These are phyloP conservation scores for Monomorium pharaonis DNA, from an alignment of 1,140 invertebrate species.

Conservation along the genomic window DNA sequence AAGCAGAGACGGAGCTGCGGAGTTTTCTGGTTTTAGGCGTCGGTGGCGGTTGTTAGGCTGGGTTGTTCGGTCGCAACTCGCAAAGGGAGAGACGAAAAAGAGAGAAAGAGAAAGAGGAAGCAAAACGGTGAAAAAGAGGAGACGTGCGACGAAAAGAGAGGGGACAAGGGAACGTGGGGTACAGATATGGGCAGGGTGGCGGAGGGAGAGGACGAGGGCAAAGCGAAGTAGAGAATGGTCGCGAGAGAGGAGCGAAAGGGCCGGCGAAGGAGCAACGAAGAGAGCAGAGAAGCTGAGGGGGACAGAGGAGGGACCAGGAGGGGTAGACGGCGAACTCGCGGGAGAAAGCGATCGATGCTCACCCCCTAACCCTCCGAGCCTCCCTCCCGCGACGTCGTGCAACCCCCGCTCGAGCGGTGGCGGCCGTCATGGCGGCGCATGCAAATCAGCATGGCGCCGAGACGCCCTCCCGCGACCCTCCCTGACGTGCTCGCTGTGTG, in stretches of 20 bases:
- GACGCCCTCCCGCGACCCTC: conserved; percentile 80
- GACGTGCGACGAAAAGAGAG: conserved; percentile 48
- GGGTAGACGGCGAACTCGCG: conserved; percentile 67
- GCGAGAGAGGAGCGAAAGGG: conserved; percentile 51
- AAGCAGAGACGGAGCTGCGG: conserved; percentile 59
- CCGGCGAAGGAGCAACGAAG: conserved; percentile 45
- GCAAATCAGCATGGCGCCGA: conserved; percentile 86
- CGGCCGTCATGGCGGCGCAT: conserved; percentile 85
- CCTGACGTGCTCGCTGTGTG: conserved; percentile 28
- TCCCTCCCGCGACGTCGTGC: conserved; percentile 68
- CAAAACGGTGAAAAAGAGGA: conserved; percentile 53
- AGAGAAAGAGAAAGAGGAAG: conserved; percentile 44
- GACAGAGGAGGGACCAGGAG: conserved; percentile 42
- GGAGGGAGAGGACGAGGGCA: conserved; percentile 9
- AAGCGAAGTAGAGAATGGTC: conserved; percentile 50
- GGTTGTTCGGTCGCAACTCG: conserved; percentile 66
- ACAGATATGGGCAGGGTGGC: conserved; percentile 43
- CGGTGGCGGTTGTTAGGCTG: conserved; percentile 74
- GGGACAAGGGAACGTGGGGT: conserved; percentile 60
- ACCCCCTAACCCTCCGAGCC: conserved; percentile 77
- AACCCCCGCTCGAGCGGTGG: conserved; percentile 77
- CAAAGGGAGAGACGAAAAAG: conserved; percentile 57
- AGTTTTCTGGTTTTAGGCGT: conserved; percentile 74
- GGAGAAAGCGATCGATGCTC: conserved; percentile 83
- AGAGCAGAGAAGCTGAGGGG: conserved; percentile 41